phyloP scores from a whole-genome alignment of 2,797 vertebrate genomes.

The Sarcophilus harrisii region DNA sequence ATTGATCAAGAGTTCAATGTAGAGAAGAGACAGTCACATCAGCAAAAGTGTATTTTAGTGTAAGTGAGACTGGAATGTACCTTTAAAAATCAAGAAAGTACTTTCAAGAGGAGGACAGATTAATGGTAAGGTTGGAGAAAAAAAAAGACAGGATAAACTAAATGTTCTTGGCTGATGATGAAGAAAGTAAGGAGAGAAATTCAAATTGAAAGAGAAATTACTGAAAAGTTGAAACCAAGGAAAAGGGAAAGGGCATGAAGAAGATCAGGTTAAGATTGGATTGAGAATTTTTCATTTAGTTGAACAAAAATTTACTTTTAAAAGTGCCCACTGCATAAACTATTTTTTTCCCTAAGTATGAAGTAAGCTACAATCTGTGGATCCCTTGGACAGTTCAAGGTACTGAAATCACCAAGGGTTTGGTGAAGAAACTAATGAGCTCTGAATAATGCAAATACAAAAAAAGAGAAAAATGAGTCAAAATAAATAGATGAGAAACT shows the following conservation, averaged over 20 bases:
- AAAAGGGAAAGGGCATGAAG: not conserved
- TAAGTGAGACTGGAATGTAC: not conserved
- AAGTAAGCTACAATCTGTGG: not conserved
- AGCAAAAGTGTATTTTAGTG: not conserved
- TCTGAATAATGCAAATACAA: not conserved
- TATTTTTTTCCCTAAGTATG: not conserved
- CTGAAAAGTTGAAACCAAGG: not conserved
- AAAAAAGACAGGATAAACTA: rapidly evolving
- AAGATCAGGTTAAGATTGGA: not conserved
- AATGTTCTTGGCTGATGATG: not conserved
- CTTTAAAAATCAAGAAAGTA: not conserved
- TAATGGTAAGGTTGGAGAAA: rapidly evolving
- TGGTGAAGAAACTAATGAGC: not conserved
- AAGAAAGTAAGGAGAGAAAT: not conserved
- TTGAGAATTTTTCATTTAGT: not conserved
- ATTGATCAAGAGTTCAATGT: not conserved
- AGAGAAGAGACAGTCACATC: not conserved
- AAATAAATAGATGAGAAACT: not conserved
- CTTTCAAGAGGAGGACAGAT: not conserved
- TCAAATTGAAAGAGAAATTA: not conserved
- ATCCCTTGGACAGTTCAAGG: not conserved
- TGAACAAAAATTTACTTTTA: not conserved
- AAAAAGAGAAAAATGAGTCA: not conserved
- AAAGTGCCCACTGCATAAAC: not conserved
- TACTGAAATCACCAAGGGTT: not conserved